A percentile compares a stretch with the other conserved stretches of the same genome.
These are phyloP conservation scores for Malacoctenus gilli DNA, from an alignment of 2,797 vertebrate species.

Conservation along the genomic window DNA sequence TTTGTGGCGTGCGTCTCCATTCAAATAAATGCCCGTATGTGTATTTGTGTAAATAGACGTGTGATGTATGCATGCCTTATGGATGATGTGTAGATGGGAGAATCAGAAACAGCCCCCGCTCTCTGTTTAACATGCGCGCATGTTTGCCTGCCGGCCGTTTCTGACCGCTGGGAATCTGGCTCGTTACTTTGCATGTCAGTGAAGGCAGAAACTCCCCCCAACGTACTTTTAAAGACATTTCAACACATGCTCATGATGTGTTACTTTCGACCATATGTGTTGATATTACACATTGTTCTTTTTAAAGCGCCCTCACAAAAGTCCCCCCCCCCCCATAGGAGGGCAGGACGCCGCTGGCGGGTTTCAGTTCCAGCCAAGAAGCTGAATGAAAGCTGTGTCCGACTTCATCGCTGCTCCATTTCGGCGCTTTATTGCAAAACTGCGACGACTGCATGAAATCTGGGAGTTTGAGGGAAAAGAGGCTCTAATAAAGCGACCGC, in stretches of 20 bases:
- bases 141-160: conserved; percentile 6
- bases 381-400: conserved; percentile 1
- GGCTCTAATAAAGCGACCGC: too few relatives aligned
- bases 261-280: conserved; percentile 15
- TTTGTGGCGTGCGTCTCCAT: conserved; percentile 24
- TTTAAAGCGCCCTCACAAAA: conserved; percentile 16
- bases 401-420: conserved; percentile 6
- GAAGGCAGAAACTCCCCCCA: conserved; percentile 26
- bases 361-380: conserved; percentile 27
- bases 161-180: conserved; percentile 5
- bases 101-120: conserved; percentile 40
- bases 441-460: conserved; percentile 2
- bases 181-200: conserved; percentile 22
- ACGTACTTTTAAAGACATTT: conserved; percentile 41
- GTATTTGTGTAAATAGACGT: conserved; percentile 16
- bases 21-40: conserved; percentile 29
- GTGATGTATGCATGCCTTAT: conserved; percentile 34
- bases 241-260: conserved; percentile 26
- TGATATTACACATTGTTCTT: conserved; percentile 36
- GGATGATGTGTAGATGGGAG: conserved; percentile 10
- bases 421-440: conserved; percentile 28
- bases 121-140: conserved; percentile 21
- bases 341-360: background rate
- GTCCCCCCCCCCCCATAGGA: background rate
- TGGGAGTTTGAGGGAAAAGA: too few relatives aligned